A percentile compares a stretch with the other conserved stretches of the same genome.
Evolutionary conservation across 2,113 vertebrate species (phyloP).

Genomic region (Butorides virescens): DNA sequence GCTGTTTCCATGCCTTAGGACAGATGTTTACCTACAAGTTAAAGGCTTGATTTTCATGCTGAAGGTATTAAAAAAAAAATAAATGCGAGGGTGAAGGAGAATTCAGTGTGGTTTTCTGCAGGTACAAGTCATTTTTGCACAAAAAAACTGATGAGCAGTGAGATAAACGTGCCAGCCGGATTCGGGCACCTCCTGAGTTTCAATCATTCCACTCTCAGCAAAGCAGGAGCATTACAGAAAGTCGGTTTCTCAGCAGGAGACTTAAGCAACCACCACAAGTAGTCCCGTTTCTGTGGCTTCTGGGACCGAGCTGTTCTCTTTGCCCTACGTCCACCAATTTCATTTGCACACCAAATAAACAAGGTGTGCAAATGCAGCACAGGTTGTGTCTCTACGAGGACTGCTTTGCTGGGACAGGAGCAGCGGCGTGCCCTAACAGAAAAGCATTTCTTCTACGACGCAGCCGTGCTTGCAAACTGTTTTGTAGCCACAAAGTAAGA

Average conservation of each 20-base stretch:
- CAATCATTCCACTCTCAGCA: background rate
- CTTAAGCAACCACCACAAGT: background rate
- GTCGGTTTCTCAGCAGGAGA: background rate
- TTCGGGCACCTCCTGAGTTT: background rate
- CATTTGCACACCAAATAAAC: background rate
- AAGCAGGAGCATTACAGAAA: background rate
- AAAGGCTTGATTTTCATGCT: background rate
- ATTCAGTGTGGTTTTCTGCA: background rate
- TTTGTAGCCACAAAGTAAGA: background rate
- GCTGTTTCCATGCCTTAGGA: background rate
- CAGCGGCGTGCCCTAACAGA: fast-evolving
- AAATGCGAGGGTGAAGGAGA: background rate
- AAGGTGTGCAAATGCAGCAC: background rate
- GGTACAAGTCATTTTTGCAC: background rate
- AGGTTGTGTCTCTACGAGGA: fast-evolving
- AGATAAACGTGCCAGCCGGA: background rate
- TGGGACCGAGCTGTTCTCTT: background rate
- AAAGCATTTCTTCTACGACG: fast-evolving
- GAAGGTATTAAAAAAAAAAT: background rate
- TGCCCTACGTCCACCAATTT: fast-evolving
- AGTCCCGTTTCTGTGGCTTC: background rate
- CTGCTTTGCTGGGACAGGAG: background rate
- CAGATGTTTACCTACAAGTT: background rate
- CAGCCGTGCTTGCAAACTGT: background rate
- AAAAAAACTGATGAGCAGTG: background rate